Conservation (phyloP, 2,888 invertebrate species). For the Micoletzkya japonica region DNA sequence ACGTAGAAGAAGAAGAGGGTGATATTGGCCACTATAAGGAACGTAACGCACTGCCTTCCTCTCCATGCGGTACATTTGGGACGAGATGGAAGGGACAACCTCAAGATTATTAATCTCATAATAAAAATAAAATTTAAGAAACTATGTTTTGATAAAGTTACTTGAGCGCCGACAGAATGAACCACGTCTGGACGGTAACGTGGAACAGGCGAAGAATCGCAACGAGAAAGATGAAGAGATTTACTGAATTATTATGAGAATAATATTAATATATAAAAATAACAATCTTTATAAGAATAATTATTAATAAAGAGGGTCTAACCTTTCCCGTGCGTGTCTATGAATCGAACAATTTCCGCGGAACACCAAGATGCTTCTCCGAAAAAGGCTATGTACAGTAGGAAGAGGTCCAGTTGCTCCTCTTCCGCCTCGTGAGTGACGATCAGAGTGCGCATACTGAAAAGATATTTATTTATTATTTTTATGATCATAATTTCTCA, state of each 20-base stretch:
- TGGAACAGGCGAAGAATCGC: conserved; percentile 13
- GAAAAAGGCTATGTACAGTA: conserved; percentile 21
- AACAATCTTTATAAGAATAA: too few relatives aligned
- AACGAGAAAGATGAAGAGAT: conserved; percentile 14
- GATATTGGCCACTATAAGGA: conserved; percentile 20
- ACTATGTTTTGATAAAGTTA: not conserved
- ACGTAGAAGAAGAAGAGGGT: conserved; percentile 24
- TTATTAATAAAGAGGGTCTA: too few relatives aligned
- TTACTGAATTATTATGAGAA: not conserved
- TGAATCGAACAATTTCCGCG: conserved; percentile 14
- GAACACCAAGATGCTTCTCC: conserved; percentile 21
- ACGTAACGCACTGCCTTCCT: conserved; percentile 24
- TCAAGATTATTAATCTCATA: not conserved
- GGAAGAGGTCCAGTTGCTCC: conserved; percentile 18
- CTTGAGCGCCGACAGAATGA: conserved; percentile 22
- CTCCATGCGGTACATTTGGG: conserved; percentile 7
- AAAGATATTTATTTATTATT: too few relatives aligned
- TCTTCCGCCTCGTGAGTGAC: conserved; percentile 6
- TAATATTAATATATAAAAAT: too few relatives aligned
- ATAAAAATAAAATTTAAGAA: not conserved
- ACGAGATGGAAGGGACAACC: not conserved
- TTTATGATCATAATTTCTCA: too few relatives aligned
- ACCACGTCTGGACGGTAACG: conserved; percentile 22
- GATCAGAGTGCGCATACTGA: conserved; percentile 23
- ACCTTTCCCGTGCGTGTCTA: conserved; percentile 13